These are phyloP conservation scores for Standfussiana lucernea DNA, from an alignment of 2,888 invertebrate genomes.

Conservation along the genomic window DNA sequence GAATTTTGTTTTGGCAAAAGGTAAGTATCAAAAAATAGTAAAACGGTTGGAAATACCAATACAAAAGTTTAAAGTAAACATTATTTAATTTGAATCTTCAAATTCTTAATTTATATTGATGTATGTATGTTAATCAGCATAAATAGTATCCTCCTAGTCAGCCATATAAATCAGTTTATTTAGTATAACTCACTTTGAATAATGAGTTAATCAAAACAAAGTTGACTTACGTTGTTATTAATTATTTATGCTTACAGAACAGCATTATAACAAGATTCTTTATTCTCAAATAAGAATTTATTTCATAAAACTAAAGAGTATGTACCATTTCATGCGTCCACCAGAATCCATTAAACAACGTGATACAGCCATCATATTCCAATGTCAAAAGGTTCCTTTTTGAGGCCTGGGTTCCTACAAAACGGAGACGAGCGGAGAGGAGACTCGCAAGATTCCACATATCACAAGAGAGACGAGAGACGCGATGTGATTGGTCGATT, in stretches of 20 bases:
- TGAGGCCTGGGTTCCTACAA: neutral
- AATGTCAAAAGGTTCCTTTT: neutral
- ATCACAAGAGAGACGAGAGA: neutral
- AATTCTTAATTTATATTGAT: neutral
- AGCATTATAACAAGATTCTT: neutral
- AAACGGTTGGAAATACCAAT: neutral
- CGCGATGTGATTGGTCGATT: neutral
- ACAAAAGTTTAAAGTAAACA: neutral
- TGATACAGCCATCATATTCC: neutral
- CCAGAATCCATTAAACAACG: neutral
- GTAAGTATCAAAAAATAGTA: constrained; percentile 14
- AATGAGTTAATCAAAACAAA: neutral
- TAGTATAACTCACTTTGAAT: neutral
- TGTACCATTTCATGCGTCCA: neutral
- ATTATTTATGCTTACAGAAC: neutral
- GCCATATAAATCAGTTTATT: neutral
- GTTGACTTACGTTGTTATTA: neutral
- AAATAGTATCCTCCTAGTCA: neutral
- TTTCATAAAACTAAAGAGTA: neutral
- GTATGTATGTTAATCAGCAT: neutral
- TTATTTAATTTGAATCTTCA: constrained; percentile 2
- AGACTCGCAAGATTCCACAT: neutral
- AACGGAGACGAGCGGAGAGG: neutral
- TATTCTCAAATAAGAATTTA: neutral
- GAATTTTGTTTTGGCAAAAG: neutral